A percentile compares a stretch with the other conserved stretches of the same genome.
phyloP scores from a whole-genome alignment of 1,140 invertebrate genomes.

The Meloidogyne hapla region DNA sequence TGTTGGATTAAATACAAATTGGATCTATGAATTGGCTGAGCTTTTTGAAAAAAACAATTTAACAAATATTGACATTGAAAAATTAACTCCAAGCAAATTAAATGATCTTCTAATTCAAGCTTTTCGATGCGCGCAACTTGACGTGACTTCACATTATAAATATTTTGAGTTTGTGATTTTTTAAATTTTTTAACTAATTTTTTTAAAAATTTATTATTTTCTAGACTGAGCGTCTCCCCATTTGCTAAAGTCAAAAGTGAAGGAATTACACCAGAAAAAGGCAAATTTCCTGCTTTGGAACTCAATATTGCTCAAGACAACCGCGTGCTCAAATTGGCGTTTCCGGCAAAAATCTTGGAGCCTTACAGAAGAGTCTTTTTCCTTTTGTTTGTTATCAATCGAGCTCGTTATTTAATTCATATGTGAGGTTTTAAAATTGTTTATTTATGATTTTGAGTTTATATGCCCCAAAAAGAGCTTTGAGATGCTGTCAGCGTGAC shows the following conservation, averaged over 20 bases:
- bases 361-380: constrained; percentile 32
- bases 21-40: constrained; percentile 35
- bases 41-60: constrained; percentile 18
- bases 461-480: not conserved
- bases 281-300: constrained; percentile 1
- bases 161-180: not conserved
- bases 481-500: no score
- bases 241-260: not conserved
- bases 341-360: constrained; percentile 27
- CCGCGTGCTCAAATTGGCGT: constrained; percentile 29
- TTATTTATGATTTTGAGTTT: not conserved
- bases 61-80: not conserved
- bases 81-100: constrained; percentile 1
- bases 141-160: not conserved
- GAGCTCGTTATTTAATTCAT: constrained; percentile 28
- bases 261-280: not conserved
- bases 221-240: not conserved
- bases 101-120: constrained; percentile 3
- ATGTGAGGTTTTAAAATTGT: not conserved
- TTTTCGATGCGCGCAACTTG: not conserved
- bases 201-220: not conserved
- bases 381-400: constrained; percentile 30
- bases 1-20: constrained; percentile 35
- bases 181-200: not conserved
- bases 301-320: constrained; percentile 23